Conservation (phyloP, 2,888 invertebrate species). For the Agrotis exclamationis region DNA sequence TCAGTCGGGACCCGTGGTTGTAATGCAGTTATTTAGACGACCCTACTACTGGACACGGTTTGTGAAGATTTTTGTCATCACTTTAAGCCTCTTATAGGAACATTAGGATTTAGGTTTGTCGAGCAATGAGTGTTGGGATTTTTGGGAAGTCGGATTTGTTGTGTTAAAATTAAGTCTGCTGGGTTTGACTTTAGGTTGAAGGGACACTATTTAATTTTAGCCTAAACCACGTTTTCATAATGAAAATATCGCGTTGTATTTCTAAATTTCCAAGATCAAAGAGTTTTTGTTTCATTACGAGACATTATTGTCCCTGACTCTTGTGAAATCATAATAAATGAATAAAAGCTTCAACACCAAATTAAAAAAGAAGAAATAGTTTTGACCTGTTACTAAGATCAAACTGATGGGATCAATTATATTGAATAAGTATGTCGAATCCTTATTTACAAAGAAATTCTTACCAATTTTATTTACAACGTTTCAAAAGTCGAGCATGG, state of each 20-base stretch:
- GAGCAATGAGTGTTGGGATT: constrained; percentile 18
- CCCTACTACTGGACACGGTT: constrained; percentile 58
- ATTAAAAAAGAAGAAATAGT: background rate
- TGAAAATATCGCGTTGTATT: no score
- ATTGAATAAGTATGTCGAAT: no score
- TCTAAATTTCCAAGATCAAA: no score
- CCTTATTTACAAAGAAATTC: no score
- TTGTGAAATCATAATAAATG: no score
- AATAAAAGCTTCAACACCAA: background rate
- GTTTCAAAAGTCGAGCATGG: constrained; percentile 11
- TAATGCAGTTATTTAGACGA: constrained; percentile 69
- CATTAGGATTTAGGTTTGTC: constrained; percentile 14
- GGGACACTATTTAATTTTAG: background rate
- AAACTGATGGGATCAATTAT: background rate
- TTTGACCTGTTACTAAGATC: background rate
- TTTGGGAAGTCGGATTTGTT: constrained; percentile 1
- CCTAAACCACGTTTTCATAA: background rate
- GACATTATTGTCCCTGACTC: no score
- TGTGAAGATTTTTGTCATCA: constrained; percentile 32
- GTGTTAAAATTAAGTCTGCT: constrained; percentile 11
- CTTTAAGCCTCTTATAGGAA: constrained; percentile 40
- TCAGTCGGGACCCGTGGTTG: constrained; percentile 46
- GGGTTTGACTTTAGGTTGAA: background rate
- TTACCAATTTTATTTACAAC: no score
- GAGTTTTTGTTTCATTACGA: no score